Percentiles rank a stretch among this genome's conserved stretches.
Conservation (phyloP, 2,113 vertebrate species). For the Istiophorus platypterus region DNA sequence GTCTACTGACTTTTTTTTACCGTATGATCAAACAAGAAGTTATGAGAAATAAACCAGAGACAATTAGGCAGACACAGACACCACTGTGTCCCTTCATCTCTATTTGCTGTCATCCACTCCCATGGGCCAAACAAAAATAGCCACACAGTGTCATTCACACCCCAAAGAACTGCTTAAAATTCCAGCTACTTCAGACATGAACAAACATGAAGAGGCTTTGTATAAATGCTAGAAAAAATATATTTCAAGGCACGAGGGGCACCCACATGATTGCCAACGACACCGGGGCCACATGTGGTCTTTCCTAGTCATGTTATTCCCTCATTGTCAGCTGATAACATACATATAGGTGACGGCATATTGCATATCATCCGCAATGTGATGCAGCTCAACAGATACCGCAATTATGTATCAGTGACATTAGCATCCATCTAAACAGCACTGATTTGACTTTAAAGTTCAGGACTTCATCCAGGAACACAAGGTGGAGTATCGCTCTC, state of each 20-base stretch:
- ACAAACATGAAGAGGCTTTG: constrained; percentile 44
- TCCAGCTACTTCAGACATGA: constrained; percentile 34
- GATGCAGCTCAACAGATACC: not conserved
- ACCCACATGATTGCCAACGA: constrained; percentile 62
- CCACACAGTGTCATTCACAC: constrained; percentile 52
- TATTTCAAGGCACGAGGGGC: constrained; percentile 27
- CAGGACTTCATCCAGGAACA: constrained; percentile 34
- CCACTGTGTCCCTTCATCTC: constrained; percentile 28
- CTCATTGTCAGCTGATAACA: constrained; percentile 50
- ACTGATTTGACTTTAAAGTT: constrained; percentile 20
- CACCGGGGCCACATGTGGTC: constrained; percentile 23
- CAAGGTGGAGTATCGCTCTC: constrained; percentile 26
- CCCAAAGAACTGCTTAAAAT: constrained; percentile 54
- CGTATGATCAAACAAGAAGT: not conserved
- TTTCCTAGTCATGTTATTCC: constrained; percentile 23
- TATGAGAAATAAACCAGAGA: constrained; percentile 7
- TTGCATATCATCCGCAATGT: not conserved
- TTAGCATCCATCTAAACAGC: not conserved
- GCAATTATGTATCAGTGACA: not conserved
- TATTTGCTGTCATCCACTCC: constrained; percentile 48
- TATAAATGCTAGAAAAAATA: constrained; percentile 33
- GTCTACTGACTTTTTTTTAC: constrained; percentile 7
- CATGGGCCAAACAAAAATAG: constrained; percentile 55
- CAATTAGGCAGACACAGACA: constrained; percentile 1
- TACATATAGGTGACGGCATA: constrained; percentile 5